phyloP scores from a whole-genome alignment of 2,113 vertebrate genomes.

The Macquaria ambigua region DNA sequence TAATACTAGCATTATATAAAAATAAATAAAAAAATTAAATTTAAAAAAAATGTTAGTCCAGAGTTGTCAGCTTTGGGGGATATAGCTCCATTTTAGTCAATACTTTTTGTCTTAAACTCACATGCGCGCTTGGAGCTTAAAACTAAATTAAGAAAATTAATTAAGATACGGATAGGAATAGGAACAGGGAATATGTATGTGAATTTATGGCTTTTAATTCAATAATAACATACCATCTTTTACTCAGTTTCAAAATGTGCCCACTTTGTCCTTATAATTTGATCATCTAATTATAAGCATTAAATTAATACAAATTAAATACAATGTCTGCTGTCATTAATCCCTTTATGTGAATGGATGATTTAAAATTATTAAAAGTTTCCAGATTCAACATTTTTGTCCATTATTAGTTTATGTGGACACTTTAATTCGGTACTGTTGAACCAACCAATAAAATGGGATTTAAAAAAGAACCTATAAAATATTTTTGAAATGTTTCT shows the following conservation, averaged over 20 bases:
- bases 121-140: not conserved
- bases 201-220: not conserved
- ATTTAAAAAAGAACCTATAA: not conserved
- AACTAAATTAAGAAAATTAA: not conserved
- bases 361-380: constrained; percentile 10
- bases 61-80: not conserved
- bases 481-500: constrained; percentile 37
- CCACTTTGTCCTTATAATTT: not conserved
- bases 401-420: not conserved
- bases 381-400: not conserved
- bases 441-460: not conserved
- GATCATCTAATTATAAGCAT: not conserved
- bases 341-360: not conserved
- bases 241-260: not conserved
- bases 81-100: not conserved
- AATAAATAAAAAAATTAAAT: not conserved
- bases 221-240: not conserved
- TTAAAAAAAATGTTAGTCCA: not conserved
- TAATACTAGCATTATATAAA: not conserved
- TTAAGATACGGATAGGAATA: not conserved
- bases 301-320: constrained; percentile 7
- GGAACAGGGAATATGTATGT: not conserved
- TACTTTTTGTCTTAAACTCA: not conserved
- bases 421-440: not conserved
- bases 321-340: not conserved